These are phyloP conservation scores for Nebria salina DNA, from an alignment of 2,888 invertebrate species.

Conservation along the genomic window DNA sequence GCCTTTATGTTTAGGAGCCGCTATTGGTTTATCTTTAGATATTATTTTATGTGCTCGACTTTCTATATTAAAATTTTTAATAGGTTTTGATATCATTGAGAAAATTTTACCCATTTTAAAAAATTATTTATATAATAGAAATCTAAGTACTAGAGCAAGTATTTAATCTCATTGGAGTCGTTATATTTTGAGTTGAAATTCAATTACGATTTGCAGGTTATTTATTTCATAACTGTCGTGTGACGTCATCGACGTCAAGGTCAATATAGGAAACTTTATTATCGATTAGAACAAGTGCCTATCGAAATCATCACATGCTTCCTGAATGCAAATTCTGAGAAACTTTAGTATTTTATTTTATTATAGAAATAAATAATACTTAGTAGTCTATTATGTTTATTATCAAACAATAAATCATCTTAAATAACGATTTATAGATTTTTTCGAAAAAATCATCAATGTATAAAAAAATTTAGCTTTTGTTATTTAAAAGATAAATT, in stretches of 20 bases:
- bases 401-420: no score
- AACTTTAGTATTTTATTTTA: no score
- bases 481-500: no score
- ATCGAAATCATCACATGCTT: no score
- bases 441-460: no score
- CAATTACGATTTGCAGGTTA: constrained; percentile 17
- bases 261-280: background rate
- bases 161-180: background rate
- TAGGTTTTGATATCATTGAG: constrained; percentile 68
- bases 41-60: constrained; percentile 78
- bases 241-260: constrained; percentile 10
- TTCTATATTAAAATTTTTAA: constrained; percentile 78
- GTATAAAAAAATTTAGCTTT: no score
- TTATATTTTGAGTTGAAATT: constrained; percentile 5
- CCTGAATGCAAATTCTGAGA: no score
- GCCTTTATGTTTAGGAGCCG: constrained; percentile 75
- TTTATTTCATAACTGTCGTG: constrained; percentile 18
- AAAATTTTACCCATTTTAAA: constrained; percentile 73
- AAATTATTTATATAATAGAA: constrained; percentile 4
- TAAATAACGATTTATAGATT: no score
- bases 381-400: no score
- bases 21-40: constrained; percentile 67
- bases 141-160: background rate
- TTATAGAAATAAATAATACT: no score
- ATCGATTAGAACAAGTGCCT: no score